These are phyloP conservation scores for Apodemia zela DNA, from an alignment of 2,888 invertebrate genomes.

Conservation along the genomic window DNA sequence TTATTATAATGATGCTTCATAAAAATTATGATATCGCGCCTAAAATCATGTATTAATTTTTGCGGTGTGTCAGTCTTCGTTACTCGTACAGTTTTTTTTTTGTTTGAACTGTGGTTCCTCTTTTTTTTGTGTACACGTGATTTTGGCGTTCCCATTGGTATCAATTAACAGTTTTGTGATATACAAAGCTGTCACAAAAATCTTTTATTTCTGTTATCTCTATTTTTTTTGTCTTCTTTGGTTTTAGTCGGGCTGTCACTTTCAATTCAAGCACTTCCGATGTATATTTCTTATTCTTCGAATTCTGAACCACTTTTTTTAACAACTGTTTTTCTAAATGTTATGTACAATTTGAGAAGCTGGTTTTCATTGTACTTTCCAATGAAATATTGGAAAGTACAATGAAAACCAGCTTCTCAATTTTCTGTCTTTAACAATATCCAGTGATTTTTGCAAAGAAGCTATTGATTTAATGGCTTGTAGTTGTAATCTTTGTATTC, in stretches of 20 bases:
- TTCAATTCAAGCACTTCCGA: conserved; percentile 8
- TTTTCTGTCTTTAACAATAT: conserved; percentile 1
- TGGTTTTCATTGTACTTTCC: neutral
- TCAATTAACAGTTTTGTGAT: too few relatives aligned
- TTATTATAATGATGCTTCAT: neutral
- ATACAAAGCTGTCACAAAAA: too few relatives aligned
- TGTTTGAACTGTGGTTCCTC: neutral
- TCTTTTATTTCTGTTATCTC: neutral
- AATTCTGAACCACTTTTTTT: conserved; percentile 11
- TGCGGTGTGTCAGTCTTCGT: neutral
- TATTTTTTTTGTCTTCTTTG: neutral
- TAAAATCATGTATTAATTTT: neutral
- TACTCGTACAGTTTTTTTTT: neutral
- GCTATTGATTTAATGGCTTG: conserved; percentile 7
- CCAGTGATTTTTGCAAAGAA: neutral
- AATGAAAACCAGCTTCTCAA: too few relatives aligned
- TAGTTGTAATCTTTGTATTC: conserved; percentile 6
- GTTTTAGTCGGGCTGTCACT: neutral
- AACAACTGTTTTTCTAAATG: neutral
- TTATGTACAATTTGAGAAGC: neutral
- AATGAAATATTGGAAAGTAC: too few relatives aligned
- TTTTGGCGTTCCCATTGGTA: neutral
- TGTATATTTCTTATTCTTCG: conserved; percentile 1
- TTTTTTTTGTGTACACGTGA: neutral
- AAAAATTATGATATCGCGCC: neutral